Evolutionary conservation across 2,797 vertebrate species (phyloP), one percentile per base, ranked within the genome.

Genomic region (Phaenicophaeus curvirostris): DNA sequence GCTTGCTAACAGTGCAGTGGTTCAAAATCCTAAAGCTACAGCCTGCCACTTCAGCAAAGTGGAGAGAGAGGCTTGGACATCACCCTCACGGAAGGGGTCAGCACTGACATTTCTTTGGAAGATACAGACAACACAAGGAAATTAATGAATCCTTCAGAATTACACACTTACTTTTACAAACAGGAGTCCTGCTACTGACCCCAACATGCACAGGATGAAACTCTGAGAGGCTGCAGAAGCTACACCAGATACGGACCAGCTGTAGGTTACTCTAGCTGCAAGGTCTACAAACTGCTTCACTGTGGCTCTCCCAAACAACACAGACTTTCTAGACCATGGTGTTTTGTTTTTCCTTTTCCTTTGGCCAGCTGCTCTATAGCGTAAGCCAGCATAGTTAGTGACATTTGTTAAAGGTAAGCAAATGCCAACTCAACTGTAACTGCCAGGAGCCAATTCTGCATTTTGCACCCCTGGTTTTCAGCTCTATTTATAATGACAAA

Each of bases 351-450:
- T 16, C 35, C 5, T 19, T 13, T 15, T 30, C 37, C n/a, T 48
- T 61, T 78, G 30, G 67, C 71, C 2, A 6, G 44, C 37, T 76
- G 75, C 71, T 72, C 74, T 67, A 5, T 50, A 71, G 59, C 1
- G 3, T 50, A 41, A 86, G 71, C 71, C 77, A 90, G 74, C 78
- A 79, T 18, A 72, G 71, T n/a, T 31, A 90, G 44, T 71, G 92
- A 33, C n/a, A n/a, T 80, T 94, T 87, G n/a, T 54, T 80, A 65
- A 65, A 92, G 68, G 84, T 46, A 93, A 95, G 75, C 81, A 93
- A 94, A 75, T 44, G 57, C 69, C 88, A 91, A 14, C 39, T 30
- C 6, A 23, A 16, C 14, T 17, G 24, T n/a, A 21, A 90, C 75
- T 61, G 89, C 88, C 86, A 77, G 72, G 50, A 94, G 75, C 86